These are phyloP conservation scores for Gymnoscelis rufifasciata DNA, from an alignment of 2,888 invertebrate genomes.

Conservation along the genomic window DNA sequence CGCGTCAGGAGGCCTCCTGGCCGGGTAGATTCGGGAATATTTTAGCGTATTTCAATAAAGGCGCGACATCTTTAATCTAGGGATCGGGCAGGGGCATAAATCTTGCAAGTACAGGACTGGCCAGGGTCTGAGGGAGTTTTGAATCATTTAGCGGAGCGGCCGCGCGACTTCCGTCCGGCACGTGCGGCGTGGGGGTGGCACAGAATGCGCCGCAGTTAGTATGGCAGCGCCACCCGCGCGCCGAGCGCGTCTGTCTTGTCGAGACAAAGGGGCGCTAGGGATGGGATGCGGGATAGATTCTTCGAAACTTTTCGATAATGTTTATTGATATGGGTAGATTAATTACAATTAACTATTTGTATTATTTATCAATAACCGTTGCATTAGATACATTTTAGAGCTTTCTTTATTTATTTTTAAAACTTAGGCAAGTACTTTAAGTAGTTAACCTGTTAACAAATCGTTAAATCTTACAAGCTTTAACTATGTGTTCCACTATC, in stretches of 20 bases:
- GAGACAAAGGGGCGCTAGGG: conserved; percentile 76
- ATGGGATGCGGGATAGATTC: conserved; percentile 26
- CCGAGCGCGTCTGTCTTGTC: conserved; percentile 72
- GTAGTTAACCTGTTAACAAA: too few relatives aligned
- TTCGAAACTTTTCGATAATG: conserved; percentile 33
- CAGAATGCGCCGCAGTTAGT: conserved; percentile 14
- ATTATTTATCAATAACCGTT: too few relatives aligned
- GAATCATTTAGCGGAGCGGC: conserved; percentile 76
- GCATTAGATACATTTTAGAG: too few relatives aligned
- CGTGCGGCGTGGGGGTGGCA: conserved; percentile 47
- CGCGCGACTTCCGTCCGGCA: conserved; percentile 76
- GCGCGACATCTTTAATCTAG: conserved; percentile 78
- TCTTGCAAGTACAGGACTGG: conserved; percentile 69
- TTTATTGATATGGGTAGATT: too few relatives aligned
- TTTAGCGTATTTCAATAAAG: conserved; percentile 75
- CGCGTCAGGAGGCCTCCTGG: conserved; percentile 23
- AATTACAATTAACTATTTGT: too few relatives aligned
- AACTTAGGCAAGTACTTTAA: too few relatives aligned
- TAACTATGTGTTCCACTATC: too few relatives aligned
- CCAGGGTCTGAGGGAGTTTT: conserved; percentile 58
- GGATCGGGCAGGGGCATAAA: conserved; percentile 76
- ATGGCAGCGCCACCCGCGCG: conserved; percentile 33
- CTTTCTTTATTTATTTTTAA: too few relatives aligned
- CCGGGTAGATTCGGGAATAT: conserved; percentile 39
- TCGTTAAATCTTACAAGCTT: too few relatives aligned